phyloP scores from a whole-genome alignment of 2,113 vertebrate genomes.

The Saccopteryx bilineata region DNA sequence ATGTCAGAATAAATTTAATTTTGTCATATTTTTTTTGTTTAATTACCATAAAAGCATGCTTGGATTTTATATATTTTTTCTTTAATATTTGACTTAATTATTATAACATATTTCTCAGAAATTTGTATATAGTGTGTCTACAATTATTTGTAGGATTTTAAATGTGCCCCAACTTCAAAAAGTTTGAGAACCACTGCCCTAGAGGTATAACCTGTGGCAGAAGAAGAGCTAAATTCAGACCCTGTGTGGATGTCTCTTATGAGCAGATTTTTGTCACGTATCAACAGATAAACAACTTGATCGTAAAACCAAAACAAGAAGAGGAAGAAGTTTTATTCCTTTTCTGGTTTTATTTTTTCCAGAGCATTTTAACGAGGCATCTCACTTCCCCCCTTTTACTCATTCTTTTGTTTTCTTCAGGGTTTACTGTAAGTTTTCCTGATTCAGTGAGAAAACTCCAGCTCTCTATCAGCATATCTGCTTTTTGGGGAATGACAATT shows the following conservation, averaged over 20 bases:
- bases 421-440: background rate
- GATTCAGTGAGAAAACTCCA: constrained; percentile 36
- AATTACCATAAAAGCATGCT: no score
- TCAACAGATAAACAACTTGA: background rate
- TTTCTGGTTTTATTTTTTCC: constrained; percentile 25
- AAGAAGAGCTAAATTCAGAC: background rate
- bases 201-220: background rate
- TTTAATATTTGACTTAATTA: no score
- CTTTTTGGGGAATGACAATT: constrained; percentile 5
- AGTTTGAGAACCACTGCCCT: no score
- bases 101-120: no score
- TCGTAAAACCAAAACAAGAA: constrained; percentile 23
- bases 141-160: no score
- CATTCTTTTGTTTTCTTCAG: background rate
- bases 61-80: no score
- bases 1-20: no score
- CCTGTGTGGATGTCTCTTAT: background rate
- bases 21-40: no score
- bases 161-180: no score
- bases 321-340: background rate
- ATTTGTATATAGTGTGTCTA: no score
- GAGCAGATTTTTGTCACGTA: background rate
- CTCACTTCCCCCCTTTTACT: background rate
- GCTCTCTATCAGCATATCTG: background rate
- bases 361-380: background rate